A percentile compares a stretch with the other conserved stretches of the same genome.
Evolutionary conservation across 2,113 vertebrate species (phyloP).

Genomic region (Mus musculus): DNA sequence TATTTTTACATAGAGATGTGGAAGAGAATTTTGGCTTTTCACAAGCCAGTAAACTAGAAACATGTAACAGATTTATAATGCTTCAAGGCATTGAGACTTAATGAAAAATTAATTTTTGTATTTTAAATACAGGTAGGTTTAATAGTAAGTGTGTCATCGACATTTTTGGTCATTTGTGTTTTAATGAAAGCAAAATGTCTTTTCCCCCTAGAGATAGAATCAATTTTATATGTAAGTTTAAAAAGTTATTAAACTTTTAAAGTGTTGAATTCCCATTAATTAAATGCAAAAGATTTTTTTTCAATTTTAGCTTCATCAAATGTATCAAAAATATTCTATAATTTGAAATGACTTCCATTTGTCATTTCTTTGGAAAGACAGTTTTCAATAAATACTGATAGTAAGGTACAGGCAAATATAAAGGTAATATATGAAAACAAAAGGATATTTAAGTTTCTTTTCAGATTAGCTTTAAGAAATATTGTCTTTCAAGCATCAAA

Average conservation of each 20-base stretch:
- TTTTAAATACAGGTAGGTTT: slow-evolving; percentile 58
- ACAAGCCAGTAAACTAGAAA: slow-evolving; percentile 50
- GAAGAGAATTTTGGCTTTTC: slow-evolving; percentile 17
- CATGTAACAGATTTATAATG: slow-evolving; percentile 28
- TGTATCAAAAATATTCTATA: not conserved
- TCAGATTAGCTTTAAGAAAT: slow-evolving; percentile 34
- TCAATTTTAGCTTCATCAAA: slow-evolving; percentile 20
- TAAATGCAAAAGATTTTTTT: slow-evolving; percentile 36
- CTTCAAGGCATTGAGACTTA: slow-evolving; percentile 42
- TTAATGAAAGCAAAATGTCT: slow-evolving; percentile 58
- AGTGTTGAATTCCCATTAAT: slow-evolving; percentile 46
- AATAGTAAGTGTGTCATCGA: slow-evolving; percentile 48
- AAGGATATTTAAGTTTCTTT: not conserved
- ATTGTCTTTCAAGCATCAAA: not conserved
- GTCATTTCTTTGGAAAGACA: not conserved
- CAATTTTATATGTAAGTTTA: slow-evolving; percentile 41
- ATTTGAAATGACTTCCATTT: slow-evolving; percentile 6
- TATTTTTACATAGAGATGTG: not conserved
- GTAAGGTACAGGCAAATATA: not conserved
- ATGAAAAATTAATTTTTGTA: slow-evolving; percentile 50
- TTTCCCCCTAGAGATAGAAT: slow-evolving; percentile 42
- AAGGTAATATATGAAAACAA: not conserved
- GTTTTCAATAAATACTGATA: not conserved
- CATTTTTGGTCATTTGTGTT: slow-evolving; percentile 2
- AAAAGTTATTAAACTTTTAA: slow-evolving; percentile 63